phyloP scores from a whole-genome alignment of 2,797 vertebrate genomes.

The Peromyscus eremicus region DNA sequence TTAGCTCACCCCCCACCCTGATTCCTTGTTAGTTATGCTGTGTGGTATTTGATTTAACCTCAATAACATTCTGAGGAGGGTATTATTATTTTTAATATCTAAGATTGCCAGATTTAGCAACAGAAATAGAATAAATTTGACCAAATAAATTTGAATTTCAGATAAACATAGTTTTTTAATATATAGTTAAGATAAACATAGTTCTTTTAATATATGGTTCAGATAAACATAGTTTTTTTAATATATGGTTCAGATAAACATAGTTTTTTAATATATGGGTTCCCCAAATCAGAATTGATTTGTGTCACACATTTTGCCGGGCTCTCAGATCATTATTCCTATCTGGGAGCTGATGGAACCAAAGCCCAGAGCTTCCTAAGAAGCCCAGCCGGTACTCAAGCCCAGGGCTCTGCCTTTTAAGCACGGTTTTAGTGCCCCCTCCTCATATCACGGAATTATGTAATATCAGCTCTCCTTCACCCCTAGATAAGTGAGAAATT shows the following conservation, averaged over 20 bases:
- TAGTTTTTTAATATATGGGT: background rate
- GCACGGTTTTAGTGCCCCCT: background rate
- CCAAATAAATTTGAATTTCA: conserved; percentile 21
- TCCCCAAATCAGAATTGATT: background rate
- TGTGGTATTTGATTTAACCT: background rate
- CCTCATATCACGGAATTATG: background rate
- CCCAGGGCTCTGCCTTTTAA: background rate
- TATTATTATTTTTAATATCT: background rate
- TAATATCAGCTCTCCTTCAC: background rate
- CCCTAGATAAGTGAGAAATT: conserved; percentile 44
- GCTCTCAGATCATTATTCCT: background rate
- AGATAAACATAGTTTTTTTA: conserved; percentile 44
- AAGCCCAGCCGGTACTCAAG: background rate
- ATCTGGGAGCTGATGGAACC: background rate
- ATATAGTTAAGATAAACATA: too few relatives aligned
- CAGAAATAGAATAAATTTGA: background rate
- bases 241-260: too few relatives aligned
- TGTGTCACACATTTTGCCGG: background rate
- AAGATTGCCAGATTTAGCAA: background rate
- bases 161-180: conserved; percentile 46
- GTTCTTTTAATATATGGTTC: background rate
- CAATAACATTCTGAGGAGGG: background rate
- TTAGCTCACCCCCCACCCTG: background rate
- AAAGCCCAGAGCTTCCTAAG: background rate
- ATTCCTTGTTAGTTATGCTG: background rate